These are phyloP conservation scores for Drosophila pseudotakahashii DNA, from an alignment of 2,888 invertebrate genomes.

Conservation along the genomic window DNA sequence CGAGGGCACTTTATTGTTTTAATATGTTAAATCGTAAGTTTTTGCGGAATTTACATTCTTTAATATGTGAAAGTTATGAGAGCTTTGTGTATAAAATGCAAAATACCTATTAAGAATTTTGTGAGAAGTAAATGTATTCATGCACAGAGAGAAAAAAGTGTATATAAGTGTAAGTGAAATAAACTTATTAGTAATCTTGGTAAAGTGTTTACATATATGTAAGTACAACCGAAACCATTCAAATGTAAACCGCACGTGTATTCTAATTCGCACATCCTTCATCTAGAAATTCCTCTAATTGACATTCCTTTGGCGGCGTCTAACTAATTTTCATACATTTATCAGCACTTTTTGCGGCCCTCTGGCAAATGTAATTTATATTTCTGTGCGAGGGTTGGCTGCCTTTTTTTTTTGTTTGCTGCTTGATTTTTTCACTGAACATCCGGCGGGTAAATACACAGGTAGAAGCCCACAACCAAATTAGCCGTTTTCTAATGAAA, in stretches of 20 bases:
- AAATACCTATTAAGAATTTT: constrained; percentile 1
- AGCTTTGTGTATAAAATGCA: not conserved
- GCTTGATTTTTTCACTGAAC: constrained; percentile 36
- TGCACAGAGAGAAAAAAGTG: not conserved
- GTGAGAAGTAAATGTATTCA: not conserved
- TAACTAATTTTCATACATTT: constrained; percentile 48
- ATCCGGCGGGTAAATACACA: constrained; percentile 44
- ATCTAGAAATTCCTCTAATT: constrained; percentile 18
- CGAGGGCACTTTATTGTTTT: constrained; percentile 66
- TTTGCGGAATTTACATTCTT: constrained; percentile 28
- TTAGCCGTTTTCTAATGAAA: constrained; percentile 56
- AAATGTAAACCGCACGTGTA: not conserved
- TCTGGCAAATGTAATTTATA: constrained; percentile 65
- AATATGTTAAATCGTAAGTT: constrained; percentile 66
- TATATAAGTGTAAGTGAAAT: no score
- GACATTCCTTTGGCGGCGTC: constrained; percentile 22
- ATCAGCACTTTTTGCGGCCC: constrained; percentile 50
- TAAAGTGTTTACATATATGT: no score
- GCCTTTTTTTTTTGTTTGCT: constrained; percentile 11
- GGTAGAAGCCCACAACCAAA: constrained; percentile 44
- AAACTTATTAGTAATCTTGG: no score
- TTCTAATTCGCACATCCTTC: not conserved
- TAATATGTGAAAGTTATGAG: constrained; percentile 40
- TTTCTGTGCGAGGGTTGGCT: constrained; percentile 23
- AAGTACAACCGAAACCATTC: not conserved